These are phyloP conservation scores for Notechis scutatus DNA, from an alignment of 2,113 vertebrate species.

Conservation along the genomic window DNA sequence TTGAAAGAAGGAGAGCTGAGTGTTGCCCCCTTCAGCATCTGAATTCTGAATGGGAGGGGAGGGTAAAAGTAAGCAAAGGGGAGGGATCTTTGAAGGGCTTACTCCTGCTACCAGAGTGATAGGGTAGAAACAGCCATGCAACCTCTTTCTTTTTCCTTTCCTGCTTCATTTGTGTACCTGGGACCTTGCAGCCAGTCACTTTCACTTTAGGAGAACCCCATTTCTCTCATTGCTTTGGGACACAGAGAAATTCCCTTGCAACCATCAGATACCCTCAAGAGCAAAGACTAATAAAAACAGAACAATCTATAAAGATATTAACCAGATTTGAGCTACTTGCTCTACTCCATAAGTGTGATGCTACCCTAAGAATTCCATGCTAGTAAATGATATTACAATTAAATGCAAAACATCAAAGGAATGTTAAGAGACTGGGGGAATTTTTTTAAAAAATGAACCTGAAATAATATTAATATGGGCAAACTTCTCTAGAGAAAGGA, in stretches of 20 bases:
- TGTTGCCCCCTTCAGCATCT: not conserved
- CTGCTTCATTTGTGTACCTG: not conserved
- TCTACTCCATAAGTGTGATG: not conserved
- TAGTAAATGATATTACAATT: not conserved
- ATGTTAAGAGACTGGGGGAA: not conserved
- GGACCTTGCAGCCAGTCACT: not conserved
- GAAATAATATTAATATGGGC: not conserved
- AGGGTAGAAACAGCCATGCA: not conserved
- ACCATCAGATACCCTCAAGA: not conserved
- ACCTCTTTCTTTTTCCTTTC: not conserved
- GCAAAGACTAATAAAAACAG: not conserved
- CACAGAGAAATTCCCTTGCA: not conserved
- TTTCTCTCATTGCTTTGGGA: not conserved
- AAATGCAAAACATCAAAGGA: not conserved
- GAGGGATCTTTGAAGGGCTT: not conserved
- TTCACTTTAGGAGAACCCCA: not conserved
- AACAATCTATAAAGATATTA: not conserved
- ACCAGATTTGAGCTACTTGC: not conserved
- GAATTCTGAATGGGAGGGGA: not conserved
- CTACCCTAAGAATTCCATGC: not conserved
- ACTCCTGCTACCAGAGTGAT: not conserved
- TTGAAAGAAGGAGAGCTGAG: not conserved
- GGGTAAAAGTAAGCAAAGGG: not conserved
- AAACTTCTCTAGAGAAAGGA: not conserved
- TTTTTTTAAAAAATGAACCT: not conserved